Percentiles rank a stretch among this genome's conserved stretches.
These are phyloP conservation scores for Cephus pulcher DNA, from an alignment of 2,888 invertebrate species.

Conservation along the genomic window DNA sequence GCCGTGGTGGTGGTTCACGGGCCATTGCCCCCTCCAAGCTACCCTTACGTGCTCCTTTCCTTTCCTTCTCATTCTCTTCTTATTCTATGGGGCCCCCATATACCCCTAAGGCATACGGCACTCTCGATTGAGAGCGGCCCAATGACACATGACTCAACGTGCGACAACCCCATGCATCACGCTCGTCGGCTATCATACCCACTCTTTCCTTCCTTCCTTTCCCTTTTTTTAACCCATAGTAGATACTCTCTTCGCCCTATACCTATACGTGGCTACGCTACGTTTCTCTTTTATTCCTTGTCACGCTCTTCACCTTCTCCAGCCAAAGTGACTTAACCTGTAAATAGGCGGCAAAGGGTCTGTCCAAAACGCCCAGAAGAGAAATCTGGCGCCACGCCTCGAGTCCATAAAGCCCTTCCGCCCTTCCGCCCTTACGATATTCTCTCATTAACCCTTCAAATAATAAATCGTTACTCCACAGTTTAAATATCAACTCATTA, in stretches of 20 bases:
- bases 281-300: not conserved
- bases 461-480: not conserved
- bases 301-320: not conserved
- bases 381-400: not conserved
- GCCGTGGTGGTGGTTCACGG: constrained; percentile 63
- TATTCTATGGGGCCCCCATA: constrained; percentile 31
- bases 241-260: not conserved
- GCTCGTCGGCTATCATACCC: constrained; percentile 26
- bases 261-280: not conserved
- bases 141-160: constrained; percentile 63
- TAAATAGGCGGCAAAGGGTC: not conserved
- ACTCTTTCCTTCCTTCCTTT: not conserved
- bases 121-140: constrained; percentile 56
- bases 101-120: constrained; percentile 36
- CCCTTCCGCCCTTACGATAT: not conserved
- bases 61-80: constrained; percentile 29
- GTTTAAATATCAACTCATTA: not conserved
- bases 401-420: not conserved
- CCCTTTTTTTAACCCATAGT: not conserved
- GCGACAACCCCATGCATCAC: constrained; percentile 56
- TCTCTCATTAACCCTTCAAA: not conserved
- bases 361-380: not conserved
- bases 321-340: not conserved
- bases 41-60: constrained; percentile 45
- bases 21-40: constrained; percentile 59